These are phyloP conservation scores for Opisthograptis luteolata DNA, from an alignment of 2,888 invertebrate species.

Conservation along the genomic window DNA sequence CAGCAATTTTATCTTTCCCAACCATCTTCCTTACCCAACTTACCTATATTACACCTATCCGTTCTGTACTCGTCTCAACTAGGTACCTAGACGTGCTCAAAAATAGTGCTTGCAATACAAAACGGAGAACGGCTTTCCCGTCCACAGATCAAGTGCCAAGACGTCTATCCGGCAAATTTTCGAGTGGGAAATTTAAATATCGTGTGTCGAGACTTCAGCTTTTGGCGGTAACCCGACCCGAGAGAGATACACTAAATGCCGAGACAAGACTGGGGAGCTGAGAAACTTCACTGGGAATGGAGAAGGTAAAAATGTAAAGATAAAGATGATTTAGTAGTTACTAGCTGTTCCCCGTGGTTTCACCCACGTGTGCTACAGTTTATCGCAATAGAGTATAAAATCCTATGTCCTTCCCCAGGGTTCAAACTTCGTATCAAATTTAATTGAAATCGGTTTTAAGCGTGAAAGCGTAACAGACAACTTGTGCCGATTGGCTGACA, in stretches of 20 bases:
- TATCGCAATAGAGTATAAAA: no score
- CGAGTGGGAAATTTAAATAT: conserved; percentile 52
- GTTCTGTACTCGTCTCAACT: no score
- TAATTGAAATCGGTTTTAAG: no score
- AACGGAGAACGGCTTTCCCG: conserved; percentile 34
- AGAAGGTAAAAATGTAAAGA: conserved; percentile 27
- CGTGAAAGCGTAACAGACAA: no score
- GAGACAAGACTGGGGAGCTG: conserved; percentile 48
- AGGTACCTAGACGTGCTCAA: conserved; percentile 17
- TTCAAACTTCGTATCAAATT: no score
- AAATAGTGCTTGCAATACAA: conserved; percentile 17
- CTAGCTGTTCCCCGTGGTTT: no score
- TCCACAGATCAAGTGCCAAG: conserved; percentile 40
- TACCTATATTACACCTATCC: neutral
- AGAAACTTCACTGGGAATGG: conserved; percentile 37
- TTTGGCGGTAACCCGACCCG: conserved; percentile 34
- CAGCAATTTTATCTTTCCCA: no score
- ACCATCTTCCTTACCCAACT: neutral
- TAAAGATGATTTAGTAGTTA: no score
- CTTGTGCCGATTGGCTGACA: no score
- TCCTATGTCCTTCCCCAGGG: no score
- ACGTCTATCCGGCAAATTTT: conserved; percentile 44
- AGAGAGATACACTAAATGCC: conserved; percentile 53
- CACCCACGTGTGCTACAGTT: no score
- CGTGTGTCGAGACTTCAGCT: conserved; percentile 27